Conservation (phyloP, 2,113 vertebrate species). For the Calidris pugnax region DNA sequence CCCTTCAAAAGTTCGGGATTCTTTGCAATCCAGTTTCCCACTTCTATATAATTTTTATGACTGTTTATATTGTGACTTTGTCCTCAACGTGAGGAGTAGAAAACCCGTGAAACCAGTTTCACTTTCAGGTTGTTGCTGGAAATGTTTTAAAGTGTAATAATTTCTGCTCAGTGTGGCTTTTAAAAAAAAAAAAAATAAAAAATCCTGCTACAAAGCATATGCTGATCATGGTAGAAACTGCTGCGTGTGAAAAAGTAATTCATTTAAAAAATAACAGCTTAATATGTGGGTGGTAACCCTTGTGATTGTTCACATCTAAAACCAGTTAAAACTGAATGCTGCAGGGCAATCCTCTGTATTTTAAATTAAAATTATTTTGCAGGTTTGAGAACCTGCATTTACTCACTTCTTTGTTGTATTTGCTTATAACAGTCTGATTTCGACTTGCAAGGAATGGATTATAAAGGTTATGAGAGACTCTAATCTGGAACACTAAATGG, state of each 20-base stretch:
- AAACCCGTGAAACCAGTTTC: constrained; percentile 30
- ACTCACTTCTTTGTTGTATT: neutral
- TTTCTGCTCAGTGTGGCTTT: neutral
- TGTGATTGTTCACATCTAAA: neutral
- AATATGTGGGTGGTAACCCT: neutral
- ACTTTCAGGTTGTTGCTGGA: neutral
- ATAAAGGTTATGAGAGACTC: neutral
- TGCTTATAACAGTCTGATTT: neutral
- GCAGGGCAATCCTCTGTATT: neutral
- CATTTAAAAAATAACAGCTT: neutral
- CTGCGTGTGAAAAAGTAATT: neutral
- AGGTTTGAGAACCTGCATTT: neutral
- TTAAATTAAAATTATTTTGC: neutral
- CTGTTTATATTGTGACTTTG: neutral
- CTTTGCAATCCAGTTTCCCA: neutral
- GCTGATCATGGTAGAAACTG: neutral
- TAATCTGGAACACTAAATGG: neutral
- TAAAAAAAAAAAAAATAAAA: neutral
- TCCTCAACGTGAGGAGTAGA: neutral
- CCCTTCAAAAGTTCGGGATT: neutral
- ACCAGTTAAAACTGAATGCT: neutral
- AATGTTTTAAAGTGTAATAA: neutral
- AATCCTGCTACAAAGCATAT: neutral
- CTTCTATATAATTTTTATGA: neutral
- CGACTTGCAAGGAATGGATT: neutral